These are phyloP conservation scores for Calvadosia cruxmelitensis DNA, from an alignment of 30 jellyfish, hydroid and myxozoan species.

Conservation along the genomic window DNA sequence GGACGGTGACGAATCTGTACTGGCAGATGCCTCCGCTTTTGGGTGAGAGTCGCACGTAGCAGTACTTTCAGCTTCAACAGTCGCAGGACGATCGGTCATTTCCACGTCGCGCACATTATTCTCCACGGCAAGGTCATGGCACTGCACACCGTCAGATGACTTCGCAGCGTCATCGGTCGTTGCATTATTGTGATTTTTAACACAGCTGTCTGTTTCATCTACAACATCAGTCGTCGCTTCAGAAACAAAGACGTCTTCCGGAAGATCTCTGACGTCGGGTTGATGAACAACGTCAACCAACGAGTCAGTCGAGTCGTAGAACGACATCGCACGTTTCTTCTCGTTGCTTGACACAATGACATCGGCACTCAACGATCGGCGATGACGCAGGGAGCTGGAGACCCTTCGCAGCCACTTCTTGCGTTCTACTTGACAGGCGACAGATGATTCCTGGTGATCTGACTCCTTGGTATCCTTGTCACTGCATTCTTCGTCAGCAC, in stretches of 20 bases:
- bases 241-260: too few relatives aligned
- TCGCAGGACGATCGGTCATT: too few relatives aligned
- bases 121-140: background rate
- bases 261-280: background rate
- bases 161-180: too few relatives aligned
- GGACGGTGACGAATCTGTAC: background rate
- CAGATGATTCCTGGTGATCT: background rate
- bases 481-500: background rate
- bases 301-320: background rate
- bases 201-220: background rate
- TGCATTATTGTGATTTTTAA: background rate
- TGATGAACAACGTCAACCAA: background rate
- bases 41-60: background rate
- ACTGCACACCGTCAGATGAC: conserved; percentile 18
- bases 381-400: background rate
- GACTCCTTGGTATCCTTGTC: too few relatives aligned
- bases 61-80: too few relatives aligned
- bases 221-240: background rate
- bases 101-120: conserved; percentile 10
- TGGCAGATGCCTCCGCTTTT: background rate
- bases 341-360: background rate
- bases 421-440: background rate
- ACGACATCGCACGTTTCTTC: background rate
- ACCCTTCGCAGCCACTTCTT: background rate
- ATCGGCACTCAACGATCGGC: background rate